Evolutionary conservation across 2,113 vertebrate species (phyloP), one percentile per base, ranked within the genome.

Genomic region (Odontesthes bonariensis): DNA sequence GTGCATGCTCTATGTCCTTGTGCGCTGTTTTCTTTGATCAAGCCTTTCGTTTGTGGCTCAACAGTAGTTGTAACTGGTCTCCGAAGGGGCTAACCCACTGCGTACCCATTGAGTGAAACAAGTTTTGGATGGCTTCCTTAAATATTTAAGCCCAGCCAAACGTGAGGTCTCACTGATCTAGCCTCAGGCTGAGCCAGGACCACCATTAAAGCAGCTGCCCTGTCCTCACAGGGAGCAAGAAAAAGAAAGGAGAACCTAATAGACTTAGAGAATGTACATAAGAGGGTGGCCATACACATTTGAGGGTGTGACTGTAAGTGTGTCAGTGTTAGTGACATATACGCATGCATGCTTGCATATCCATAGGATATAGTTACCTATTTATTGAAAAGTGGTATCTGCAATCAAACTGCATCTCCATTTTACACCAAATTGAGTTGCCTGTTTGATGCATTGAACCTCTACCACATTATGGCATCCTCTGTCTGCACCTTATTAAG

Each of bases 31-130:
- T 74, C 66, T 82, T 73, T 77, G 73, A 83, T 79, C 61, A 17
- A 71, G 23, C 60, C 73, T 75, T 86, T 88, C 86, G 71, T 78
- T 83, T 52, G 8, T 66, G 54, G 59, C 79, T 86, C 81, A 53
- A 79, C 71, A 27, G 77, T 13, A 58, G 71, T 68, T 78, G 78
- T 91, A 90, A 91, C 90, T 90, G 89, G 89, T 90, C 87, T 89
- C 86, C 79, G 78, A 85, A 80, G 86, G 82, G 83, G 77, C 60
- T 62, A 83, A 76, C 75, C 82, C 76, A 79, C 84, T 75, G 83
- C 85, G 74, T 73, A 57, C 59, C 49, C 73, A 74, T 72, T 62
- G 79, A 86, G 75, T 38, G 81, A 90, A 86, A 82, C 77, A 65
- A 72, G 77, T 72, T 72, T 76, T 80, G 80, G 82, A 88, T 83